Base-by-base conservation (phyloP, 1,140 invertebrate species). In the Bombus impatiens region DNA sequence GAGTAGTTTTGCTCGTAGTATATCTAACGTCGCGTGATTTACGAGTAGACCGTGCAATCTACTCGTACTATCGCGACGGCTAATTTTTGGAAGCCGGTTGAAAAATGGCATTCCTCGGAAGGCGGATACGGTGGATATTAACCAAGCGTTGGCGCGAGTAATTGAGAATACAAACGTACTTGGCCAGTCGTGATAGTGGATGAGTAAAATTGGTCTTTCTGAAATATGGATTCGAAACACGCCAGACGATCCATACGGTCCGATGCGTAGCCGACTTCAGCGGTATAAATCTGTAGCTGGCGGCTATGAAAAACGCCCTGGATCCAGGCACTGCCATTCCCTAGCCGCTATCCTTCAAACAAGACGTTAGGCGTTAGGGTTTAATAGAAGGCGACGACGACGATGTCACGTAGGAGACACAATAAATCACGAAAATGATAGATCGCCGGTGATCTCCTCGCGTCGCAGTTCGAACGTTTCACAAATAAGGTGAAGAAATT, bases 221-320 rank as follows among this genome's bases (percentile, higher is more conserved):
- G 76, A 84, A 65, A 79, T 84, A 84, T 84, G 76, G 53, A 72
- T 62, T n/a, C 12, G 37, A 40, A 57, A 86, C 40, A 81, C 70
- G 62, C 59, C 22, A 86, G 32, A 62, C 37, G 62, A 67, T 57
- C 59, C 53, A 1, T 75, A n/a, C 9, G 32, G 59, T 4, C 13
- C 35, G 5, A 47, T 65, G 78, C 83, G 70, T 80, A 79, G 57
- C n/a, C 72, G 84, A 89, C 86, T 82, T 65, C 79, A 83, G 6
- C 18, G 40, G 44, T 79, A 86, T 88, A 89, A 86, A 88, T 89
- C 79, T 35, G 37, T 62, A n/a, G 42, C 40, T 82, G 87, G 79
- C 65, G 86, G 79, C 53, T 59, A 65, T 88, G 87, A 89, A 53
- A 88, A 88, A 88, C 71, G 67, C 32, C 35, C 25, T 32, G 80